Percentiles rank a stretch among this genome's conserved stretches.
Evolutionary conservation across 2,888 invertebrate species (phyloP).

Genomic region (Lithodes maja): DNA sequence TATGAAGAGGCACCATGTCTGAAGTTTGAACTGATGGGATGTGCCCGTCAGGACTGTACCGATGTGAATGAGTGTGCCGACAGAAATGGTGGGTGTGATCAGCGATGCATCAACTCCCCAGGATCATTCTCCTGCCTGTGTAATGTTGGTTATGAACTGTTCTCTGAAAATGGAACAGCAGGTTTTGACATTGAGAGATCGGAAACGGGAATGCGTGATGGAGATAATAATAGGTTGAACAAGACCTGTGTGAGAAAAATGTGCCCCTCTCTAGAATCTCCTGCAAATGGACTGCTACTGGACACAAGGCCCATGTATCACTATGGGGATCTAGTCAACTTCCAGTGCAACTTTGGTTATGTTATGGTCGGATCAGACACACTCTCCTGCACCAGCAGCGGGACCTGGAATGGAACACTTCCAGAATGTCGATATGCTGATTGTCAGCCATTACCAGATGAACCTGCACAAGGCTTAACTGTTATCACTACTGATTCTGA

Average conservation of each 20-base stretch:
- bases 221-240: conserved; percentile 91
- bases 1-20: conserved; percentile 90
- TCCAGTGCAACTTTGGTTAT: conserved; percentile 96
- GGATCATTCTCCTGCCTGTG: conserved; percentile 93
- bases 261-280: conserved; percentile 85
- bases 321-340: conserved; percentile 91
- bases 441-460: conserved; percentile 73
- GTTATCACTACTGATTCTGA: conserved; percentile 82
- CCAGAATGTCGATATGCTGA: conserved; percentile 79
- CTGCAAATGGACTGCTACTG: conserved; percentile 89
- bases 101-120: conserved; percentile 91
- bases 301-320: conserved; percentile 88
- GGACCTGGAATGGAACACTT: conserved; percentile 94
- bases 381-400: conserved; percentile 90
- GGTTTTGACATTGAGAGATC: conserved; percentile 86
- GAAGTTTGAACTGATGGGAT: conserved; percentile 94
- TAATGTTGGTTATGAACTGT: conserved; percentile 93
- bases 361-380: conserved; percentile 92
- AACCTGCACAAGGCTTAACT: conserved; percentile 72
- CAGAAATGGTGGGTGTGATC: conserved; percentile 93
- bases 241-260: conserved; percentile 96
- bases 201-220: conserved; percentile 91
- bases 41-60: conserved; percentile 89
- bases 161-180: conserved; percentile 89
- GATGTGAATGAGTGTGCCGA: conserved; percentile 91